Evolutionary conservation across 2,113 vertebrate genomes (phyloP).

Genomic region (Python bivittatus): DNA sequence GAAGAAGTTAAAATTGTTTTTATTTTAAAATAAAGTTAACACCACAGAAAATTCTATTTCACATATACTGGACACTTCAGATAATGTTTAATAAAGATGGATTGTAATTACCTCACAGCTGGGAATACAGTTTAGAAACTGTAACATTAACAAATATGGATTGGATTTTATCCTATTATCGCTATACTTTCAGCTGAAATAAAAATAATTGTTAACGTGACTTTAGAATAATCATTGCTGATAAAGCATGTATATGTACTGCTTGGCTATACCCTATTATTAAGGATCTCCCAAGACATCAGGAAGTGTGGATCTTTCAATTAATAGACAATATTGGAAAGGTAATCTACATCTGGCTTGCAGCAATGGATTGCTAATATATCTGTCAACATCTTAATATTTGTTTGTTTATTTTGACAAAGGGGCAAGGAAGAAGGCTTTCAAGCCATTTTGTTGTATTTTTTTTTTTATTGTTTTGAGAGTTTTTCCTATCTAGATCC

Average conservation of each 20-base stretch:
- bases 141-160: not conserved
- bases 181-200: not conserved
- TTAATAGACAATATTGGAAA: not conserved
- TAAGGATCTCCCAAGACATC: not conserved
- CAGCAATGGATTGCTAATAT: not conserved
- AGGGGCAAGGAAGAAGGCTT: too few relatives aligned
- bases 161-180: not conserved
- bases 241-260: not conserved
- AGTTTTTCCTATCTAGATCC: too few relatives aligned
- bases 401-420: not conserved
- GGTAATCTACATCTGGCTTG: not conserved
- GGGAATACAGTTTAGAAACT: not conserved
- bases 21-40: not conserved
- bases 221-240: not conserved
- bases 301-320: not conserved
- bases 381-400: not conserved
- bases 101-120: not conserved
- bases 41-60: not conserved
- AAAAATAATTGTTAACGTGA: not conserved
- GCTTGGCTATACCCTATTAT: not conserved
- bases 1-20: not conserved
- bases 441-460: too few relatives aligned
- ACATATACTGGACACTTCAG: not conserved
- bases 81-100: not conserved
- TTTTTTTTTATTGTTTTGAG: too few relatives aligned